Base-by-base conservation (phyloP, 2,797 vertebrate genomes). In the Rousettus madagascariensis region DNA sequence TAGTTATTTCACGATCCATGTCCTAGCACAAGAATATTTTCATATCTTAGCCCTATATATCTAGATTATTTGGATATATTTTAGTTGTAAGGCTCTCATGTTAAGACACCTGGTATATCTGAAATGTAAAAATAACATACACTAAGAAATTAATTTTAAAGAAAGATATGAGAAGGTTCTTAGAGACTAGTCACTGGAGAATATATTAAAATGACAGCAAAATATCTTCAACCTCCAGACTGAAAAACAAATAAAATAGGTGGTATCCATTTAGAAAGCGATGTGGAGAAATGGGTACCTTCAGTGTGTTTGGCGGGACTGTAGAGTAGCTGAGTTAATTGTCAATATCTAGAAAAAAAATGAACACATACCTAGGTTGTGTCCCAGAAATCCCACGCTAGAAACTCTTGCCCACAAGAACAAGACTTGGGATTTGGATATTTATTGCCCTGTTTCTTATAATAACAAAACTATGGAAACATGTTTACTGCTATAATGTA, bases 51-150 rank as follows among this genome's bases (percentile, higher is more conserved):
- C 8, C 13, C 26, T 91, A 65, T 66, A 77, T 8, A 28, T 90
- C 30, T 59, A 46, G 43, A 59, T 93, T 3, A 55, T 61, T 59
- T 92, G 77, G 24, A 24, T 79, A 38, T 77, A 61, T 72, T 93
- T 97, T 84, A 80, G 16, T 82, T 91, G 28, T 6, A 87, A 77
- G 49, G 49, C 20, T 68, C 2, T 16, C 30, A 33, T 69, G 65
- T 41, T 87, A 38, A 95, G 51, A 57, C 7, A 90, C 20, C 69
- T 93, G 65, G 86, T 72, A 17, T 0, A 55, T 57, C 41, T 79
- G 30, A 75, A 86, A 3, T 63, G 6, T 96, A 86, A 95, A 95
- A 95, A 90, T 57, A 79, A 66, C 26, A 46, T 57, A 41, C 78
- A 77, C 12, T 43, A 53, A 38, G 57, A 43, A 57, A 86, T 5